Conservation (phyloP, 2,797 vertebrate species). For the Gymnoscopelus braueri region DNA sequence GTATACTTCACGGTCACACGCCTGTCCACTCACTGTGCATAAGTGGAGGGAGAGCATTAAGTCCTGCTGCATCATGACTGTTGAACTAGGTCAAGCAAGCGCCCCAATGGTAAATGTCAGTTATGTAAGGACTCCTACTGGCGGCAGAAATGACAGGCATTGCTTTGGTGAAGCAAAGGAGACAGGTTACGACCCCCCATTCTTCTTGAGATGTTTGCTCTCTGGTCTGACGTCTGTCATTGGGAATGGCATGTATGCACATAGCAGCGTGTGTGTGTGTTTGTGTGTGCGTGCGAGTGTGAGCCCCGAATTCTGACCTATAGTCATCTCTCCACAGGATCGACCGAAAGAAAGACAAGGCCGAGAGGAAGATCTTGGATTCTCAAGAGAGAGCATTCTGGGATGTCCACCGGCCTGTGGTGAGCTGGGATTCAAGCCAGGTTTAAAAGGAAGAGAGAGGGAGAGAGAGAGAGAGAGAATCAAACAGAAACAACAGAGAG, state of each 20-base stretch:
- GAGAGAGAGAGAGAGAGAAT: too few relatives aligned
- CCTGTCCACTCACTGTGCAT: neutral
- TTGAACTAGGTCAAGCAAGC: conserved; percentile 24
- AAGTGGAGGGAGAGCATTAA: conserved; percentile 2
- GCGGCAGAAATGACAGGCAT: conserved; percentile 26
- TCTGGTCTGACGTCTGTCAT: conserved; percentile 2
- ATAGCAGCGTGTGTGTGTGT: conserved; percentile 4
- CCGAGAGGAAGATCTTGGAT: conserved; percentile 96
- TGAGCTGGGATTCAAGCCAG: conserved; percentile 67
- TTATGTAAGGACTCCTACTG: conserved; percentile 57
- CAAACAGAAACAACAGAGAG: neutral
- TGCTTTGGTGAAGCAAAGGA: conserved; percentile 37
- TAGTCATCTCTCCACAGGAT: conserved; percentile 80
- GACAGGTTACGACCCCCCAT: conserved; percentile 45
- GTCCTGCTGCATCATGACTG: conserved; percentile 13
- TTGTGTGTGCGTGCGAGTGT: neutral
- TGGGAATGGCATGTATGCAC: conserved; percentile 3
- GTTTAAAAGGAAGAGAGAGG: neutral
- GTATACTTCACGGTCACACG: too few relatives aligned
- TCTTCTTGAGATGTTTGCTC: conserved; percentile 31
- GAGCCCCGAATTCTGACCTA: conserved; percentile 10
- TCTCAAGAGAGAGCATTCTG: conserved; percentile 98
- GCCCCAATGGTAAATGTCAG: conserved; percentile 57
- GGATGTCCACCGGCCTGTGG: conserved; percentile 97
- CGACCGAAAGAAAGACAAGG: conserved; percentile 97